Percentiles rank a stretch among this genome's conserved stretches.
Evolutionary conservation across 1,140 invertebrate genomes (phyloP).

Genomic region (Leptopilina boulardi): DNA sequence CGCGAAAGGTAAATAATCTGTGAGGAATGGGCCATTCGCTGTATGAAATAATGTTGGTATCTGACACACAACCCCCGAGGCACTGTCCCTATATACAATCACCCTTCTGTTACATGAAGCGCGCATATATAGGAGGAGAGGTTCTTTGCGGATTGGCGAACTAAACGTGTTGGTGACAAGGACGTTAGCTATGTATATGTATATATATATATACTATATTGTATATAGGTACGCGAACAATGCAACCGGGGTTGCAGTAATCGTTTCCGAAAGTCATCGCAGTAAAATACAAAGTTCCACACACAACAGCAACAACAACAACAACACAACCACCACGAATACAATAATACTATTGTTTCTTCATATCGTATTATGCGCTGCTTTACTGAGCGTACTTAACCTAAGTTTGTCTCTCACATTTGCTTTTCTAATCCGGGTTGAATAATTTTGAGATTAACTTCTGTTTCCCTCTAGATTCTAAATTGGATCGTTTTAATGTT

Average conservation of each 20-base stretch:
- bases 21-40: conserved; percentile 16
- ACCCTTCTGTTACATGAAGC: conserved; percentile 20
- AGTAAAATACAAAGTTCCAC: conserved; percentile 27
- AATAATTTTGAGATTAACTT: neutral
- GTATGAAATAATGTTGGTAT: conserved; percentile 18
- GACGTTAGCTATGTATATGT: neutral
- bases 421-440: conserved; percentile 5
- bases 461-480: neutral
- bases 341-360: neutral
- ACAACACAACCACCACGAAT: neutral
- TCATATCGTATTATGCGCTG: conserved; percentile 15
- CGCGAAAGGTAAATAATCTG: conserved; percentile 11
- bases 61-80: neutral
- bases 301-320: neutral
- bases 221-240: neutral
- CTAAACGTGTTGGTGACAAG: conserved; percentile 24
- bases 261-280: conserved; percentile 29
- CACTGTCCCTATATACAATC: neutral
- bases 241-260: conserved; percentile 13
- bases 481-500: neutral
- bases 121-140: neutral
- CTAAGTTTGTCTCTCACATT: conserved; percentile 13
- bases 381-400: conserved; percentile 8
- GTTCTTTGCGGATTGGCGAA: conserved; percentile 20
- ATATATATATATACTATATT: no score